phyloP scores from a whole-genome alignment of 2,113 vertebrate genomes.

The Oryzias celebensis region DNA sequence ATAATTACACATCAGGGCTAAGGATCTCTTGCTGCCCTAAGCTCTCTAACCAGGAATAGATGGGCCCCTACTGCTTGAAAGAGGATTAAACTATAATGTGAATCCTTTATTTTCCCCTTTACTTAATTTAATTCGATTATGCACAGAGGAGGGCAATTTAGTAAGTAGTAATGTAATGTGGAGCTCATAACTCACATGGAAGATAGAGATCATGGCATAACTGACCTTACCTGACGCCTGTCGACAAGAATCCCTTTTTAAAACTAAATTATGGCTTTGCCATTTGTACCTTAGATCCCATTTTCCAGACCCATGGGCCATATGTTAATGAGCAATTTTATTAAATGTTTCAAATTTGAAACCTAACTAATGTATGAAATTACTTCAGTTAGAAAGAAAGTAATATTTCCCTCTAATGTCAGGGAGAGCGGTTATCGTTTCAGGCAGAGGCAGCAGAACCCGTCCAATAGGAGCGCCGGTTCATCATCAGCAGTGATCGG shows the following conservation, averaged over 20 bases:
- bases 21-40: slow-evolving; percentile 30
- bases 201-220: slow-evolving; percentile 54
- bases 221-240: slow-evolving; percentile 67
- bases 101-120: slow-evolving; percentile 50
- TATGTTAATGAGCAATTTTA: slow-evolving; percentile 62
- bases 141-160: slow-evolving; percentile 33
- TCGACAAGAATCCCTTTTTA: slow-evolving; percentile 53
- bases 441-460: too few relatives aligned
- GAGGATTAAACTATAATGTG: slow-evolving; percentile 58
- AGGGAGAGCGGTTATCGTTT: too few relatives aligned
- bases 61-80: slow-evolving; percentile 42
- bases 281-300: slow-evolving; percentile 64
- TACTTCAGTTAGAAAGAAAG: slow-evolving; percentile 37
- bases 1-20: slow-evolving; percentile 22
- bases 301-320: slow-evolving; percentile 61
- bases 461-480: too few relatives aligned
- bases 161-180: slow-evolving; percentile 64
- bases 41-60: slow-evolving; percentile 34
- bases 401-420: slow-evolving; percentile 16
- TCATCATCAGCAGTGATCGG: too few relatives aligned
- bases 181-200: slow-evolving; percentile 66
- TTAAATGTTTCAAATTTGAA: slow-evolving; percentile 65
- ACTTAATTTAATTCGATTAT: slow-evolving; percentile 56
- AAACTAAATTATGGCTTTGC: slow-evolving; percentile 70
- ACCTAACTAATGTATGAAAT: slow-evolving; percentile 60